phyloP scores from a whole-genome alignment of 1,140 invertebrate species.

The Gonatopus flavifemur region DNA sequence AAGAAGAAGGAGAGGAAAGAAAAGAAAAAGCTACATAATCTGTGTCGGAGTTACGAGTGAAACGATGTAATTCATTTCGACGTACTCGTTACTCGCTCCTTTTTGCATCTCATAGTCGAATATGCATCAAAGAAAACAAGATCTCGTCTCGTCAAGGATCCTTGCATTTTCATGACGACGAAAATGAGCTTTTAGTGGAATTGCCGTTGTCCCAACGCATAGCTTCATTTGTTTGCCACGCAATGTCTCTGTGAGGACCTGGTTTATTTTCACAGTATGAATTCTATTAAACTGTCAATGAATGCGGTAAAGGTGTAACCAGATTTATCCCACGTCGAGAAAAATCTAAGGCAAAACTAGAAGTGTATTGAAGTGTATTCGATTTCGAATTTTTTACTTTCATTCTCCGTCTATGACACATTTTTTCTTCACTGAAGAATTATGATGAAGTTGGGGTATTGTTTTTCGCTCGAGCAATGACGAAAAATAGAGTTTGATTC shows the following conservation, averaged over 20 bases:
- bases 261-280: conserved; percentile 23
- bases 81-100: no score
- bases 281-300: no score
- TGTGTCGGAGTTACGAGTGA: no score
- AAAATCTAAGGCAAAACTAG: background rate
- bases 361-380: background rate
- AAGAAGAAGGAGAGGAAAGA: no score
- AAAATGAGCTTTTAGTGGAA: conserved; percentile 14
- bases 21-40: no score
- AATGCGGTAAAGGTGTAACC: no score
- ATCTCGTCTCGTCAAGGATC: no score
- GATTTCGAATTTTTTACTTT: background rate
- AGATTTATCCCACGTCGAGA: no score
- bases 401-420: background rate
- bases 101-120: no score
- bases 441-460: background rate
- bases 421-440: background rate
- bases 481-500: background rate
- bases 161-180: no score
- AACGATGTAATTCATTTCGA: no score
- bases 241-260: conserved; percentile 19
- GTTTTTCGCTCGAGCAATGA: background rate
- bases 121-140: no score
- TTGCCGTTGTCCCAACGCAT: conserved; percentile 16
- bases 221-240: conserved; percentile 12